phyloP scores from a whole-genome alignment of 2,888 invertebrate species.

The Xanthostigma xanthostigma region DNA sequence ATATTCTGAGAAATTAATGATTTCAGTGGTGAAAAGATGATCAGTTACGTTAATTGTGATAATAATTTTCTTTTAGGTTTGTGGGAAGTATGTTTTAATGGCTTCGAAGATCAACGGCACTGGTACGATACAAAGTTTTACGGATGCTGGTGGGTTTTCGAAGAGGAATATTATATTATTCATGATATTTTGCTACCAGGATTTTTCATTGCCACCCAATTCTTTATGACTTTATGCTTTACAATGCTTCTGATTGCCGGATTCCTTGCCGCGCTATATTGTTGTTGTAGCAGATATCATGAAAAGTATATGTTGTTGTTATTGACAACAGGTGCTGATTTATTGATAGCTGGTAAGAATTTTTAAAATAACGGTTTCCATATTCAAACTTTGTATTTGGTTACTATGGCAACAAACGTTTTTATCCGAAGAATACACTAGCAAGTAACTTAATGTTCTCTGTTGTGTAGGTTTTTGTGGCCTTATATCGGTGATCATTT shows the following conservation, averaged over 20 bases:
- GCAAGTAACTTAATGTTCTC: constrained; percentile 2
- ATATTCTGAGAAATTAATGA: not conserved
- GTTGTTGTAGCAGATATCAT: constrained; percentile 59
- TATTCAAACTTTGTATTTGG: not conserved
- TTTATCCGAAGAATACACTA: too few species aligned
- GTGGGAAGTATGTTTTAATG: constrained; percentile 88
- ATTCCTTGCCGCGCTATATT: constrained; percentile 56
- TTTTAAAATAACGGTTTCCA: not conserved
- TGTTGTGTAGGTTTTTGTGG: constrained; percentile 53
- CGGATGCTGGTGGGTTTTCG: constrained; percentile 95
- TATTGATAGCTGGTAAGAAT: constrained; percentile 46
- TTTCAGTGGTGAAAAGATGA: not conserved
- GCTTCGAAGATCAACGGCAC: constrained; percentile 74
- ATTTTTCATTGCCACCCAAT: constrained; percentile 87
- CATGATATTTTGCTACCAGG: constrained; percentile 77
- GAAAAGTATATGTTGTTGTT: constrained; percentile 61
- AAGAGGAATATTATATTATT: constrained; percentile 92
- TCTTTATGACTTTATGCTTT: constrained; percentile 81
- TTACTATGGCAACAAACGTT: too few species aligned
- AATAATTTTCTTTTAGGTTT: constrained; percentile 42
- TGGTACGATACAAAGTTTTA: constrained; percentile 70
- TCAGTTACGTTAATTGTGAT: not conserved
- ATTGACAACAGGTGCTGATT: constrained; percentile 55
- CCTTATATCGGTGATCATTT: constrained; percentile 69
- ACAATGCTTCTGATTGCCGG: constrained; percentile 63